Percentiles rank a stretch among this genome's conserved stretches.
Evolutionary conservation across 2,797 vertebrate species (phyloP).

Genomic region (Enteromius argenteus): DNA sequence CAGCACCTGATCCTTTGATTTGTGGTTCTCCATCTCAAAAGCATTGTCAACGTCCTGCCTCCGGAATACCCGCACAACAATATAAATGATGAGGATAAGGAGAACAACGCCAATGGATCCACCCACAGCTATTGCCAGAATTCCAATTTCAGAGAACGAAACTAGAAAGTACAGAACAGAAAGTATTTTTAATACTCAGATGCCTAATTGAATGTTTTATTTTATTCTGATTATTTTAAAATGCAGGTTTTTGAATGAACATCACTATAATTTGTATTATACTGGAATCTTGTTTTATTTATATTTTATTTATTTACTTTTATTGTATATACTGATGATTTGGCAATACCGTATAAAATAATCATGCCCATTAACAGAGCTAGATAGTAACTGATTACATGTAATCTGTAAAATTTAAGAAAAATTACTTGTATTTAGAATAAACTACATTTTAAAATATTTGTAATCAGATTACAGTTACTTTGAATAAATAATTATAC

Average conservation of each 20-base stretch:
- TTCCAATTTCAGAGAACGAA: slow-evolving; percentile 82
- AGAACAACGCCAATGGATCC: slow-evolving; percentile 81
- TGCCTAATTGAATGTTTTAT: background rate
- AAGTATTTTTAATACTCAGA: background rate
- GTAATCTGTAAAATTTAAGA: too few relatives aligned
- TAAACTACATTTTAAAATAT: too few relatives aligned
- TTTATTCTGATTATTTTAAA: background rate
- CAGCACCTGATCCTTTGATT: slow-evolving; percentile 67
- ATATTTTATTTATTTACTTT: background rate
- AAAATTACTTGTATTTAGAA: too few relatives aligned
- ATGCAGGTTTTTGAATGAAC: background rate
- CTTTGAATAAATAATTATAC: too few relatives aligned
- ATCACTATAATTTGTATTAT: background rate
- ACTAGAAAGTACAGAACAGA: slow-evolving; percentile 41
- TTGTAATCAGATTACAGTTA: too few relatives aligned
- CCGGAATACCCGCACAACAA: slow-evolving; percentile 74
- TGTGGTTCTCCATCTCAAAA: background rate
- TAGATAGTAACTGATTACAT: too few relatives aligned
- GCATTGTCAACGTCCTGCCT: slow-evolving; percentile 60
- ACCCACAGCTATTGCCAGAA: slow-evolving; percentile 84
- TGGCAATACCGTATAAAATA: background rate
- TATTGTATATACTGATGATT: background rate
- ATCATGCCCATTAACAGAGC: background rate
- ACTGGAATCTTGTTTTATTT: background rate
- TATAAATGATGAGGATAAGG: slow-evolving; percentile 74